Percentiles rank a stretch among this genome's conserved stretches.
phyloP scores from a whole-genome alignment of 2,113 vertebrate genomes.

The Rhabdornis inornatus region DNA sequence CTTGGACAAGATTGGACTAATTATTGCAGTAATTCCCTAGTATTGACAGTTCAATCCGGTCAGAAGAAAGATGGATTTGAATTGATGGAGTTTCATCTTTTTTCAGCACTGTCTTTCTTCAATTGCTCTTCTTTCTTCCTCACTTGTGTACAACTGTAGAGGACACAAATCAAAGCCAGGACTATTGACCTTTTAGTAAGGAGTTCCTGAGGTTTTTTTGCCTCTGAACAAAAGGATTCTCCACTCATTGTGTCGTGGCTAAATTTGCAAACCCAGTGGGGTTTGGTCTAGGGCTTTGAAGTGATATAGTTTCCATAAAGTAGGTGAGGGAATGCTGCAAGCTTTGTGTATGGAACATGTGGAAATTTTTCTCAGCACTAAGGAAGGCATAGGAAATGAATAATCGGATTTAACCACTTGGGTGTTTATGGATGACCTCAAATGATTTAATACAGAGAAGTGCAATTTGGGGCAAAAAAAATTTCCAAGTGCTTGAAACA shows the following conservation, averaged over 20 bases:
- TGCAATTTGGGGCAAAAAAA: neutral
- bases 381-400: neutral
- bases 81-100: neutral
- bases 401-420: neutral
- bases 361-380: neutral
- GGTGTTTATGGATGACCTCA: neutral
- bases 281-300: neutral
- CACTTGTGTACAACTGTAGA: neutral
- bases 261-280: neutral
- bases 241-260: neutral
- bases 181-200: neutral
- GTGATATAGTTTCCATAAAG: neutral
- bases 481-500: neutral
- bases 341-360: neutral
- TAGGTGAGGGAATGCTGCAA: neutral
- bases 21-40: neutral
- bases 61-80: neutral
- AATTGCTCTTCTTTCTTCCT: neutral
- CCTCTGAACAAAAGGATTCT: neutral
- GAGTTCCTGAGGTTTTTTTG: neutral
- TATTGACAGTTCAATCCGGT: neutral
- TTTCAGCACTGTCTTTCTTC: neutral
- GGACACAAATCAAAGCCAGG: neutral
- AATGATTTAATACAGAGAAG: neutral
- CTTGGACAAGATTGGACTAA: neutral